phyloP scores from a whole-genome alignment of 2,113 vertebrate species.

The Melierax canorus region DNA sequence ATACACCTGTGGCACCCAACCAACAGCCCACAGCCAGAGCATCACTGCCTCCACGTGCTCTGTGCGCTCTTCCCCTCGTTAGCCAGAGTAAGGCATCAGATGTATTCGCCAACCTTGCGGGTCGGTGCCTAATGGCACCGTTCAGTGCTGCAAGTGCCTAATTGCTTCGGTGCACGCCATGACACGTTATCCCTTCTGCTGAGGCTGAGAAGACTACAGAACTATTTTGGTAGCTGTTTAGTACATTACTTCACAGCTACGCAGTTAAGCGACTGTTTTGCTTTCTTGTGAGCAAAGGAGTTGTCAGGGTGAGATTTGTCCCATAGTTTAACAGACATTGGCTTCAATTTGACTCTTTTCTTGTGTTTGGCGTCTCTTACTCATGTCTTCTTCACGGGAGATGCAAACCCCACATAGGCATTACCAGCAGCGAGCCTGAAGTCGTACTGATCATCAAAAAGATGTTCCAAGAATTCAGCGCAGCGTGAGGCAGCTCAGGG shows the following conservation, averaged over 20 bases:
- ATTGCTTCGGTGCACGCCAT: background rate
- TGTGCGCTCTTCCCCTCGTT: rapidly evolving
- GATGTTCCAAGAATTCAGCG: background rate
- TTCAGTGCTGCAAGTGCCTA: background rate
- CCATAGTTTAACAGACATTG: background rate
- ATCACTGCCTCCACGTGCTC: rapidly evolving
- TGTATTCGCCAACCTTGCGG: background rate
- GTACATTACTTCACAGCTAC: background rate
- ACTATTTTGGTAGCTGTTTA: background rate
- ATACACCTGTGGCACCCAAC: background rate
- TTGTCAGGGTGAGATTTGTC: background rate
- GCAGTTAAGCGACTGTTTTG: background rate
- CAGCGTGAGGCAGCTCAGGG: background rate
- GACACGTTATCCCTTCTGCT: background rate
- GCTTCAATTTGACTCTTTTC: background rate
- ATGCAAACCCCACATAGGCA: background rate
- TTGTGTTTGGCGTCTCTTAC: background rate
- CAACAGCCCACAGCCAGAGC: background rate
- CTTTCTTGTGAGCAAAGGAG: background rate
- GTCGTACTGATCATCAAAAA: background rate
- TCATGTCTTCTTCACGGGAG: background rate
- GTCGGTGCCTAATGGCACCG: background rate
- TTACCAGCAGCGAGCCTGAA: background rate
- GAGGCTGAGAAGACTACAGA: background rate
- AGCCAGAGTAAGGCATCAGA: background rate